A percentile compares a stretch with the other conserved stretches of the same genome.
phyloP scores from a whole-genome alignment of 2,113 vertebrate genomes.

The Proterorhinus semilunaris region DNA sequence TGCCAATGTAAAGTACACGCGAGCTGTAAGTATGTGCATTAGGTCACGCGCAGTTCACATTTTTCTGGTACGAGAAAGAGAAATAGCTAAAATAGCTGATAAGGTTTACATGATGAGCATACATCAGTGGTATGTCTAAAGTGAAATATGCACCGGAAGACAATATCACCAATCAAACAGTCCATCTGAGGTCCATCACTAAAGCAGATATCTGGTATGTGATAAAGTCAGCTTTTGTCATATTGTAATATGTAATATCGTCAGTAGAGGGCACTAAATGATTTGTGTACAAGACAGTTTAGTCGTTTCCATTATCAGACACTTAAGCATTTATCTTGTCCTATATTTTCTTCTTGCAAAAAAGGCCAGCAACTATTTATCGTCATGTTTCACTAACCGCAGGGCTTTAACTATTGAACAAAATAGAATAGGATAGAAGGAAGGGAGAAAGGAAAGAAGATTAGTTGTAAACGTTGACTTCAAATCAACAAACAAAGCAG shows the following conservation, averaged over 20 bases:
- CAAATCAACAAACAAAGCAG: too few species aligned
- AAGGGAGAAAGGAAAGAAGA: too few species aligned
- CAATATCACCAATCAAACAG: background rate
- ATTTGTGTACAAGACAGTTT: background rate
- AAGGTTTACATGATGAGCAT: background rate
- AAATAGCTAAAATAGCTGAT: background rate
- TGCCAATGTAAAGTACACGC: background rate
- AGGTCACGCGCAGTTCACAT: background rate
- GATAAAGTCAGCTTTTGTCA: background rate
- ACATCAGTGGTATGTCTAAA: background rate
- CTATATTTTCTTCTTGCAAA: background rate
- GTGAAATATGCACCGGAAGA: background rate
- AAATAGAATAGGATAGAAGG: too few species aligned
- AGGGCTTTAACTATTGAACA: too few species aligned
- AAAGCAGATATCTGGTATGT: background rate
- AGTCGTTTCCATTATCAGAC: background rate
- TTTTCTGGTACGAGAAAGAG: background rate
- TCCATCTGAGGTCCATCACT: background rate
- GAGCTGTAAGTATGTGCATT: background rate
- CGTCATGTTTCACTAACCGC: too few species aligned
- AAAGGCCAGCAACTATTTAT: background rate
- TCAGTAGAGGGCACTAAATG: conserved; percentile 12
- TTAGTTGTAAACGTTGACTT: too few species aligned
- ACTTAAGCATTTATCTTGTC: background rate
- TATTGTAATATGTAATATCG: background rate